Conservation (phyloP, 2,797 vertebrate species). For the Melanogrammus aeglefinus region DNA sequence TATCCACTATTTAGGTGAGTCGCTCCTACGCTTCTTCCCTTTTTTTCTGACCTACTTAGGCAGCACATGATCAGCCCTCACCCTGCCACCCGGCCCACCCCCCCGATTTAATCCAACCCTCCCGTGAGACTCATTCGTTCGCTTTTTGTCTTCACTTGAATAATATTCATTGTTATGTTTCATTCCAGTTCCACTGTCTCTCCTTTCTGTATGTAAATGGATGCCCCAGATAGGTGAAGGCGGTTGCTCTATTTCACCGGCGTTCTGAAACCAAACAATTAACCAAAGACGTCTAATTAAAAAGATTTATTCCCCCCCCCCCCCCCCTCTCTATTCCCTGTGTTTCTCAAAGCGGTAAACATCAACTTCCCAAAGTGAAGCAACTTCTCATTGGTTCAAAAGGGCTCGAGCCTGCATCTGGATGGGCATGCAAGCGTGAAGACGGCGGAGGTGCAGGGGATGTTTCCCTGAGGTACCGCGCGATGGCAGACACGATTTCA, state of each 20-base stretch:
- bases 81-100: neutral
- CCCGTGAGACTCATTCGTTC: neutral
- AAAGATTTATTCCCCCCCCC: neutral
- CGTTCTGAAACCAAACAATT: neutral
- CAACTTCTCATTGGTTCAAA: neutral
- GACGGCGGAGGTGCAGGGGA: neutral
- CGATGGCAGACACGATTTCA: neutral
- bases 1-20: conserved; percentile 41
- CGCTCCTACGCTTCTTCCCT: conserved; percentile 16
- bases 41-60: conserved; percentile 1
- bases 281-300: neutral
- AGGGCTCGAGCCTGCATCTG: neutral
- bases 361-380: neutral
- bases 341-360: neutral
- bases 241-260: neutral
- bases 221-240: neutral
- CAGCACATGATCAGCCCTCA: neutral
- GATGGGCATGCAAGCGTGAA: neutral
- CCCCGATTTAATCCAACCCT: neutral
- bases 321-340: neutral
- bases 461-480: neutral
- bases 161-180: neutral
- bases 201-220: neutral
- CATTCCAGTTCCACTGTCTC: neutral
- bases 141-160: neutral